Evolutionary conservation across 2,113 vertebrate genomes (phyloP).

Genomic region (Psilopsiagon aymara): DNA sequence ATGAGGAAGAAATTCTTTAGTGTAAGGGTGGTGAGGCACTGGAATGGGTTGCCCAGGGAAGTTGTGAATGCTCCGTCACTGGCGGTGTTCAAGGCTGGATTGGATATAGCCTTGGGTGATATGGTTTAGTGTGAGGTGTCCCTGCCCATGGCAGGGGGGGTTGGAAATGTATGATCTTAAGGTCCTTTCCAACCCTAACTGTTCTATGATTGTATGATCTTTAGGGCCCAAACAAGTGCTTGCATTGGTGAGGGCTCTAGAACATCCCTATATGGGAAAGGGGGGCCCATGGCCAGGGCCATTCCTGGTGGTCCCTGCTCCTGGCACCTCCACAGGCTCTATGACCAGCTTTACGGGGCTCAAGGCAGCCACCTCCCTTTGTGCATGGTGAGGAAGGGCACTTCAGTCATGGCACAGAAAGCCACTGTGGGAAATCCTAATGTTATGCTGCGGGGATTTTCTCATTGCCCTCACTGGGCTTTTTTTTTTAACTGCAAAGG

Average conservation of each 20-base stretch:
- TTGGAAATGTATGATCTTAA: no score
- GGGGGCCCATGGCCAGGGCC: not conserved
- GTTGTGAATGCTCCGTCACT: no score
- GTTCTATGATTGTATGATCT: not conserved
- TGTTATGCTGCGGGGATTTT: not conserved
- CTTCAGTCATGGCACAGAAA: not conserved
- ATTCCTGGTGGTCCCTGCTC: rapidly evolving
- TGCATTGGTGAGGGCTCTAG: not conserved
- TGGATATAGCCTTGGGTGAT: no score
- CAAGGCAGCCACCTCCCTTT: not conserved
- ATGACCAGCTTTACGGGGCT: not conserved
- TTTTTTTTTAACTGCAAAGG: not conserved
- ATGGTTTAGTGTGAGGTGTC: no score
- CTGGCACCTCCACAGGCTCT: rapidly evolving
- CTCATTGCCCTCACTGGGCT: not conserved
- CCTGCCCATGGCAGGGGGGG: no score
- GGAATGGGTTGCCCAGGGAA: no score
- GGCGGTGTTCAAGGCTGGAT: no score
- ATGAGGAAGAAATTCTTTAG: no score
- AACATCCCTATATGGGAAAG: not conserved
- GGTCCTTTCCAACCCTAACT: no score
- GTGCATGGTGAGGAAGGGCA: not conserved
- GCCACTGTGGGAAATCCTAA: not conserved
- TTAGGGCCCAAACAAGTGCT: not conserved
- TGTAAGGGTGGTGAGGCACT: no score